phyloP scores from a whole-genome alignment of 2,797 vertebrate species.

The Chaetodon trifasciatus region DNA sequence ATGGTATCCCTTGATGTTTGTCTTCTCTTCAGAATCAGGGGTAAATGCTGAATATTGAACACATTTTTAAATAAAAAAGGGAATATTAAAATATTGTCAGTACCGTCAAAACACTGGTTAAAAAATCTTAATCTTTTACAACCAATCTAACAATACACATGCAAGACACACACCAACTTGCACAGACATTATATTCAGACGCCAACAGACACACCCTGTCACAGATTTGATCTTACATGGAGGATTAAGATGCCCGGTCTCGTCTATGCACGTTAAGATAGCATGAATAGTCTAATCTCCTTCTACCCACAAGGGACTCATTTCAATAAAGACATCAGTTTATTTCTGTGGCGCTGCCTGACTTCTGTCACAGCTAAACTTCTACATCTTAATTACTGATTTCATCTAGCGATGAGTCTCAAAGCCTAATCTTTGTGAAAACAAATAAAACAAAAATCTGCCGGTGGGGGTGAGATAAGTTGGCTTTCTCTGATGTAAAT shows the following conservation, averaged over 20 bases:
- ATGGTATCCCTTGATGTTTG: background rate
- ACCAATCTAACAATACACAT: background rate
- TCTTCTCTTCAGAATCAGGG: background rate
- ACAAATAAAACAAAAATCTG: constrained; percentile 14
- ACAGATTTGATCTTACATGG: constrained; percentile 45
- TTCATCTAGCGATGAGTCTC: constrained; percentile 28
- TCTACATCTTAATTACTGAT: constrained; percentile 56
- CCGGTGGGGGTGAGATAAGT: constrained; percentile 16
- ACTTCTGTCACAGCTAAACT: constrained; percentile 48
- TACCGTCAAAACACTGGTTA: background rate
- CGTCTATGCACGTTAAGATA: constrained; percentile 39
- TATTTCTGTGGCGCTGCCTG: constrained; percentile 1
- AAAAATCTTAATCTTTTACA: background rate
- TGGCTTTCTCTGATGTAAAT: constrained; percentile 25
- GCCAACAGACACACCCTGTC: background rate
- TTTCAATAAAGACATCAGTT: constrained; percentile 53
- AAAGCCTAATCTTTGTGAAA: constrained; percentile 40
- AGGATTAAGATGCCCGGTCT: constrained; percentile 54
- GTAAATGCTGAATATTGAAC: constrained; percentile 10
- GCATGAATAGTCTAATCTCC: constrained; percentile 51
- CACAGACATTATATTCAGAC: background rate
- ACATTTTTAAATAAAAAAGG: background rate
- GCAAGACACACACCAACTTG: background rate
- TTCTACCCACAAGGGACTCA: constrained; percentile 39
- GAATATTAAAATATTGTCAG: background rate